These are phyloP conservation scores for Harpalus rubripes DNA, from an alignment of 2,888 invertebrate genomes.

Conservation along the genomic window DNA sequence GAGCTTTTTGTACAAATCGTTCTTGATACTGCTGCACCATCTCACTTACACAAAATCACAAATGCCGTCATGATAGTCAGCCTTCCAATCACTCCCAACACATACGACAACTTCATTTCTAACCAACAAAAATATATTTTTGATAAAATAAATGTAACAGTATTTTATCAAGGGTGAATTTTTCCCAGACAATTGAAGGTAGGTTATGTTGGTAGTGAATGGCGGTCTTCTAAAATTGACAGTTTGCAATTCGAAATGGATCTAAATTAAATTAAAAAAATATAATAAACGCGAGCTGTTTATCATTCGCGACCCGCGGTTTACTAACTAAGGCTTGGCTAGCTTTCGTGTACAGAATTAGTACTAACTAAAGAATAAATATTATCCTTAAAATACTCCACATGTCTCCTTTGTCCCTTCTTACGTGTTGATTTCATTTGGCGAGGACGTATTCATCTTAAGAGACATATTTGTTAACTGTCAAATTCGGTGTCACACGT, in stretches of 20 bases:
- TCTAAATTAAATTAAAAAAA: slow-evolving; percentile 15
- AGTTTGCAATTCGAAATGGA: slow-evolving; percentile 45
- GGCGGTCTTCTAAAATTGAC: slow-evolving; percentile 11
- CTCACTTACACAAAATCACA: slow-evolving; percentile 51
- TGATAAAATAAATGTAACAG: slow-evolving; percentile 32
- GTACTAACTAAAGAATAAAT: slow-evolving; percentile 57
- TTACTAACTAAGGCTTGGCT: slow-evolving; percentile 60
- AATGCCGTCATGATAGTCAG: slow-evolving; percentile 19
- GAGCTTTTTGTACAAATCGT: slow-evolving; percentile 65
- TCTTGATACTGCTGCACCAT: slow-evolving; percentile 64
- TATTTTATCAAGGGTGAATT: slow-evolving; percentile 34
- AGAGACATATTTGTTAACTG: slow-evolving; percentile 58
- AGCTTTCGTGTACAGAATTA: slow-evolving; percentile 66
- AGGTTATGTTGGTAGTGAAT: slow-evolving; percentile 21
- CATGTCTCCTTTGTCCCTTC: slow-evolving; percentile 44
- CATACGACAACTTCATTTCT: slow-evolving; percentile 17
- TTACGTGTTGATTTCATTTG: slow-evolving; percentile 40
- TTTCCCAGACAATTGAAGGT: slow-evolving; percentile 23
- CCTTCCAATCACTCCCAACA: slow-evolving; percentile 9
- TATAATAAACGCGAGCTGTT: slow-evolving; percentile 31
- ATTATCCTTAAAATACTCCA: slow-evolving; percentile 45
- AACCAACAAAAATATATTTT: slow-evolving; percentile 37
- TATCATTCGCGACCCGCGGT: slow-evolving; percentile 45
- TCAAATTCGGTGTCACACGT: slow-evolving; percentile 63
- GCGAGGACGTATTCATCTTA: slow-evolving; percentile 43